Percentiles rank a stretch among this genome's conserved stretches.
phyloP scores from a whole-genome alignment of 2,888 invertebrate genomes.

The Helleia helle region DNA sequence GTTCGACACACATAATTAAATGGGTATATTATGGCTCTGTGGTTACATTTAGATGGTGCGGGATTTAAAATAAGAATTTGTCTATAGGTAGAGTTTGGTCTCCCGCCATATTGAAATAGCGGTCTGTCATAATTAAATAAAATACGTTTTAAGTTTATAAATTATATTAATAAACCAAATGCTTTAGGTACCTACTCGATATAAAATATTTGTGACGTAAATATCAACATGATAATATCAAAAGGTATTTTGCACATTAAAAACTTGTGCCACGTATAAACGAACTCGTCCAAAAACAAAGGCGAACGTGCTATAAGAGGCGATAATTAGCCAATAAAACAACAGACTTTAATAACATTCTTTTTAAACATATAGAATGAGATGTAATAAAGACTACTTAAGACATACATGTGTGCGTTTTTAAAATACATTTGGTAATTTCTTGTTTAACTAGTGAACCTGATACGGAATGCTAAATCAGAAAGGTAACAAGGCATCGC shows the following conservation, averaged over 20 bases:
- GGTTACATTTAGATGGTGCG: background rate
- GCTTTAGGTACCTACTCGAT: background rate
- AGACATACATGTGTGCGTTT: constrained; percentile 51
- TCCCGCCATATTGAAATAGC: background rate
- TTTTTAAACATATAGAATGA: constrained; percentile 14
- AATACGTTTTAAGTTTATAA: background rate
- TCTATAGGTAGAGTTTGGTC: constrained; percentile 1
- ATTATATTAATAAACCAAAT: constrained; percentile 1
- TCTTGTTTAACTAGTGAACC: constrained; percentile 41
- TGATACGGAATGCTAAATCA: constrained; percentile 28
- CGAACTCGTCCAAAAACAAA: constrained; percentile 3
- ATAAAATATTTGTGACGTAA: no score
- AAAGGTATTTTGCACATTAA: background rate
- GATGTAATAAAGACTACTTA: constrained; percentile 40
- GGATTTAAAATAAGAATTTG: no score
- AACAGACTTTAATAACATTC: constrained; percentile 9
- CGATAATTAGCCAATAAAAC: constrained; percentile 8
- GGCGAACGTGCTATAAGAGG: constrained; percentile 2
- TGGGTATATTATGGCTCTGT: constrained; percentile 3
- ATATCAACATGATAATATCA: background rate
- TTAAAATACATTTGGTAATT: constrained; percentile 49
- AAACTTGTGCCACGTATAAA: constrained; percentile 1
- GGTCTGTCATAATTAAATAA: background rate
- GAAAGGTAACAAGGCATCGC: constrained; percentile 21
- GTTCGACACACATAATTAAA: constrained; percentile 3